These are phyloP conservation scores for Enteromius afrohamiltoni DNA, from an alignment of 2,797 vertebrate species.

Conservation along the genomic window DNA sequence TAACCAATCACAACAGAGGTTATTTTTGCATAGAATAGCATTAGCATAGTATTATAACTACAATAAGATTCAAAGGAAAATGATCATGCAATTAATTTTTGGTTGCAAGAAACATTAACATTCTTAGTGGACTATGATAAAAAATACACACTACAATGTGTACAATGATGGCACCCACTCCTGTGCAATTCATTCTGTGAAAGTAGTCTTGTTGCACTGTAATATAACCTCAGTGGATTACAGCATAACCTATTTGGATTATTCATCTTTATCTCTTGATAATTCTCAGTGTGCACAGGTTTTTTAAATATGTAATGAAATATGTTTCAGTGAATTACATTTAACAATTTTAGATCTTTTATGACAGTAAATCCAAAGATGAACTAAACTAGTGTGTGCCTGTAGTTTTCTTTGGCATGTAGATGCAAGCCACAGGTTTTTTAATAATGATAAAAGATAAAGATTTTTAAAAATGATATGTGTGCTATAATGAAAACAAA, in stretches of 20 bases:
- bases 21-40: neutral
- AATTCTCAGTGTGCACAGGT: neutral
- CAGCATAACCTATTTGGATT: neutral
- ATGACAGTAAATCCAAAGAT: constrained; percentile 5
- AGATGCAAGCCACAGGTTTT: neutral
- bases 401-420: neutral
- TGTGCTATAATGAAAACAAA: constrained; percentile 25
- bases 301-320: constrained; percentile 24
- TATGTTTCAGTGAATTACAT: constrained; percentile 1
- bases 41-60: neutral
- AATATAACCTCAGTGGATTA: constrained; percentile 20
- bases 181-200: neutral
- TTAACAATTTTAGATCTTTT: constrained; percentile 14
- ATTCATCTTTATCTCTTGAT: constrained; percentile 3
- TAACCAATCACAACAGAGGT: constrained; percentile 4
- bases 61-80: neutral
- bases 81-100: neutral
- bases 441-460: no score
- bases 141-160: neutral
- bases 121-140: neutral
- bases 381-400: neutral
- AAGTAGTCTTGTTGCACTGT: neutral
- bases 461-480: neutral
- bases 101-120: neutral
- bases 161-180: neutral